Evolutionary conservation across 2,888 invertebrate genomes (phyloP).

Genomic region (Eretmocerus hayati): DNA sequence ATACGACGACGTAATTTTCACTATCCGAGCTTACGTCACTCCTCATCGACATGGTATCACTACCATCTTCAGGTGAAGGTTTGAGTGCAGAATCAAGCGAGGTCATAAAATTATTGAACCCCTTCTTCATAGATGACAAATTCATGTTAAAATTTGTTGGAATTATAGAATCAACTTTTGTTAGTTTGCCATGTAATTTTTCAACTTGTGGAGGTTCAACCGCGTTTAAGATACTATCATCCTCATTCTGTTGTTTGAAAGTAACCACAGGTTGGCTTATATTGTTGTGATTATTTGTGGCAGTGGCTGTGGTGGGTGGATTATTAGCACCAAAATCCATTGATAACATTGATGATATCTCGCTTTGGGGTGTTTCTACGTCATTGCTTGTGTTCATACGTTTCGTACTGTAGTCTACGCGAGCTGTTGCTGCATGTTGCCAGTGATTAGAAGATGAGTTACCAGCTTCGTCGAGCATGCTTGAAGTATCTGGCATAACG

Average conservation of each 20-base stretch:
- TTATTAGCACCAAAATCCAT: slow-evolving; percentile 31
- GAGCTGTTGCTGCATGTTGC: slow-evolving; percentile 31
- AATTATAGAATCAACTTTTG: slow-evolving; percentile 31
- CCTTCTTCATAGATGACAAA: slow-evolving; percentile 73
- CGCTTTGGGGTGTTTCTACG: slow-evolving; percentile 42
- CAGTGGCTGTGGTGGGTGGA: slow-evolving; percentile 27
- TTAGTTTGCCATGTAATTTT: slow-evolving; percentile 13
- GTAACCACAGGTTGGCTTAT: slow-evolving; percentile 37
- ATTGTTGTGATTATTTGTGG: too few relatives aligned
- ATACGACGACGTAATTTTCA: slow-evolving; percentile 73
- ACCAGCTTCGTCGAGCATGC: slow-evolving; percentile 66
- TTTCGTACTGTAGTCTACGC: slow-evolving; percentile 36
- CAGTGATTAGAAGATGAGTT: slow-evolving; percentile 29
- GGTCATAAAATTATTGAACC: slow-evolving; percentile 74
- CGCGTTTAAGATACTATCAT: slow-evolving; percentile 10
- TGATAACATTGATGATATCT: slow-evolving; percentile 43
- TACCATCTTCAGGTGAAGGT: slow-evolving; percentile 63
- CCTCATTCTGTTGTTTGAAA: slow-evolving; percentile 39
- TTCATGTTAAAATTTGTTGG: slow-evolving; percentile 50
- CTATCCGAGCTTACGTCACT: slow-evolving; percentile 86
- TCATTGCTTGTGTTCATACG: slow-evolving; percentile 41
- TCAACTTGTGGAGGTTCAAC: slow-evolving; percentile 7
- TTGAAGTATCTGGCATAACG: slow-evolving; percentile 77
- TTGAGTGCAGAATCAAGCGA: slow-evolving; percentile 77
- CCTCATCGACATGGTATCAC: slow-evolving; percentile 65